Conservation (phyloP, 92 coral and sea anemone genomes). For the Heliopora coerulea region DNA sequence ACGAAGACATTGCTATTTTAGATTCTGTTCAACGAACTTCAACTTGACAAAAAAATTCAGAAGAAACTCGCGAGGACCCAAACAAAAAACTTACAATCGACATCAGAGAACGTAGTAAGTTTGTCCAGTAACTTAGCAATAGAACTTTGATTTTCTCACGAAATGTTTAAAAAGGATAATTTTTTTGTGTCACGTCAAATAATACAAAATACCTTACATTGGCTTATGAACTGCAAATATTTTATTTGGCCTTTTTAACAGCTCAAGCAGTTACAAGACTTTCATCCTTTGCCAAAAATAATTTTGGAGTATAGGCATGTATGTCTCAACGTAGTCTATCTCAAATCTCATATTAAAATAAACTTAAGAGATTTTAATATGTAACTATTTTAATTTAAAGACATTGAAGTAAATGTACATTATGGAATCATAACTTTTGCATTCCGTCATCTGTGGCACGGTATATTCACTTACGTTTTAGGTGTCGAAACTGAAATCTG, state of each 20-base stretch:
- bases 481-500: conserved; percentile 81
- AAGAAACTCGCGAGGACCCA: conserved; percentile 79
- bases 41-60: conserved; percentile 73
- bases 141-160: not conserved
- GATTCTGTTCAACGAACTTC: conserved; percentile 86
- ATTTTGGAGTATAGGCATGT: conserved; percentile 89
- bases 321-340: conserved; percentile 7
- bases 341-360: too few species aligned
- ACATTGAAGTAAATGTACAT: too few species aligned
- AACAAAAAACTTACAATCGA: conserved; percentile 74
- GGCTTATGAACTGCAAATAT: too few species aligned
- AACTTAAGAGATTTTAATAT: too few species aligned
- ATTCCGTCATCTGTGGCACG: not conserved
- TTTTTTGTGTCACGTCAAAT: too few species aligned
- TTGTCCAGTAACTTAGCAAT: too few species aligned
- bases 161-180: too few species aligned
- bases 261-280: conserved; percentile 76
- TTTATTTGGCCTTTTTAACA: too few species aligned
- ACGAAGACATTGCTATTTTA: conserved; percentile 9
- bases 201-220: too few species aligned
- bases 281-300: conserved; percentile 86
- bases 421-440: not conserved
- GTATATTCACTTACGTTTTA: conserved; percentile 33
- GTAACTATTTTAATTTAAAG: too few species aligned
- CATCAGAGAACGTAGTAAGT: conserved; percentile 83